A percentile compares a stretch with the other conserved stretches of the same genome.
phyloP scores from a whole-genome alignment of 2,797 vertebrate species.

The Mareca penelope region DNA sequence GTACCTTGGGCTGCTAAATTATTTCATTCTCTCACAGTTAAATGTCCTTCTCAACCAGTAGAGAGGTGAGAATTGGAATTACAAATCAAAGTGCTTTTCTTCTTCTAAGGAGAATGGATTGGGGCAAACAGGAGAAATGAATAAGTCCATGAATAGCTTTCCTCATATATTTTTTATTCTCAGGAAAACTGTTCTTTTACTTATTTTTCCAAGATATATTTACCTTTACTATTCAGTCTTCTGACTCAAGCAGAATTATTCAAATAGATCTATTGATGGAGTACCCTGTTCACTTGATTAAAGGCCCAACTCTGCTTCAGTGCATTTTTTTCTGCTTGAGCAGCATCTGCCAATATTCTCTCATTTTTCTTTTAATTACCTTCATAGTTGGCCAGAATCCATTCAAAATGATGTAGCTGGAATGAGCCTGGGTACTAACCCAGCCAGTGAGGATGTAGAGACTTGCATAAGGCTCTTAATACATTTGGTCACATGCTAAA shows the following conservation, averaged over 20 bases:
- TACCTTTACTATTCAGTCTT: constrained; percentile 51
- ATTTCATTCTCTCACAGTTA: background rate
- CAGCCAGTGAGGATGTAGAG: background rate
- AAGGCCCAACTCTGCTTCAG: constrained; percentile 59
- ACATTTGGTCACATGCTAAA: background rate
- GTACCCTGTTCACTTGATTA: constrained; percentile 63
- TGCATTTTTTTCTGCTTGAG: constrained; percentile 50
- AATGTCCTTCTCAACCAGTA: background rate
- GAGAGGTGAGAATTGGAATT: constrained; percentile 4
- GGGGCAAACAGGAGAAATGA: background rate
- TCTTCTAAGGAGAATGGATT: background rate
- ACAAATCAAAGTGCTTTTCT: background rate
- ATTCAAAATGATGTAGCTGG: constrained; percentile 15
- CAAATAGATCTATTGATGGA: constrained; percentile 49
- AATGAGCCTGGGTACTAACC: constrained; percentile 21
- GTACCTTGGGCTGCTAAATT: background rate
- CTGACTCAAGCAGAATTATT: constrained; percentile 57
- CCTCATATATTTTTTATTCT: background rate
- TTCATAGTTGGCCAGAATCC: constrained; percentile 46
- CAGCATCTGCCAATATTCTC: constrained; percentile 63
- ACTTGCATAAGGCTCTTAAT: background rate
- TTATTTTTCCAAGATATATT: constrained; percentile 35
- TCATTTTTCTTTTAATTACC: constrained; percentile 59
- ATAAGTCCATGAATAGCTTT: background rate
- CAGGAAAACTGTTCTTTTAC: background rate